Percentiles rank a stretch among this genome's conserved stretches.
phyloP scores from a whole-genome alignment of 2,113 vertebrate genomes.

The Chelonoidis abingdonii region DNA sequence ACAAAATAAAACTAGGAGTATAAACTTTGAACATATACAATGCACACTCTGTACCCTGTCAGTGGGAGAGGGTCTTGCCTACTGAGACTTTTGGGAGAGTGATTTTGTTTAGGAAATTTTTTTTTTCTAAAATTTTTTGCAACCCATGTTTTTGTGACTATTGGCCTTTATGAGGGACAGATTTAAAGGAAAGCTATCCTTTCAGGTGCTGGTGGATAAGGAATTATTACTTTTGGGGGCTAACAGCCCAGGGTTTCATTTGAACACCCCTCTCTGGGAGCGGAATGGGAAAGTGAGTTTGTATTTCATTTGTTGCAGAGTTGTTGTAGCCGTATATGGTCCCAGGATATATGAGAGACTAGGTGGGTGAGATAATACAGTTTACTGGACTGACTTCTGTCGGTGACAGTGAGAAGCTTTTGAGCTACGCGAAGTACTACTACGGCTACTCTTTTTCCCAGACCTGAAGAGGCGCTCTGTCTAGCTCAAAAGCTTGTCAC shows the following conservation, averaged over 20 bases:
- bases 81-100: neutral
- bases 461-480: neutral
- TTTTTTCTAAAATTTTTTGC: neutral
- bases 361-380: neutral
- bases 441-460: neutral
- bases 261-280: neutral
- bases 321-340: neutral
- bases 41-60: neutral
- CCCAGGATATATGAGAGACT: neutral
- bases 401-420: neutral
- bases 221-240: rapidly evolving
- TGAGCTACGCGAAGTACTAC: neutral
- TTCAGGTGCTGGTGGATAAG: neutral
- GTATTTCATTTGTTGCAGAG: neutral
- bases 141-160: neutral
- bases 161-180: rapidly evolving
- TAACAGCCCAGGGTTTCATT: neutral
- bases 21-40: rapidly evolving
- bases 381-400: neutral
- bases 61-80: neutral
- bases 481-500: neutral
- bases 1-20: neutral
- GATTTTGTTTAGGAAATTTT: neutral
- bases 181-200: neutral
- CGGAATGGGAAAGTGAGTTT: neutral